Base-by-base conservation (phyloP, 1,140 invertebrate genomes). In the Sarcophaga peregrina region DNA sequence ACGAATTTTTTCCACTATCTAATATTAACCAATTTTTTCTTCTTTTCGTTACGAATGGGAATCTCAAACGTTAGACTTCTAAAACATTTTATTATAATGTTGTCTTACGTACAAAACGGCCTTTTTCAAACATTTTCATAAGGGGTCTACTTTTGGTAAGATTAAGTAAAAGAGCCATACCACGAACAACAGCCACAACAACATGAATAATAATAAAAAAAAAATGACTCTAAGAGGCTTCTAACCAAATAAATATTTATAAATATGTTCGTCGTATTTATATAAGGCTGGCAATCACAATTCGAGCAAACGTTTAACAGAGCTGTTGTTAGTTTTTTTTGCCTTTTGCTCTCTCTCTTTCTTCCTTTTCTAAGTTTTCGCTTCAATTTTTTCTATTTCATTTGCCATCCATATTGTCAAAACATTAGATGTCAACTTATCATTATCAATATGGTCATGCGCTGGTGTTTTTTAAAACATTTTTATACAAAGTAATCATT, bases 281-380 rank as follows among this genome's bases (percentile, higher is more conserved):
- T 78, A 78, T 78, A 78, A 50, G 75, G 75, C 15, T 50, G 50
- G 85, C 86, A 89, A 89, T 89, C 88, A 89, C 88, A 89, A 89
- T 84, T 89, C 88, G 88, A 89, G 88, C 88, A 83, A 82, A 82
- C 73, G 68, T 83, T 83, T 83, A 83, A 80, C n/a, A 78, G 75
- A 78, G 47, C 75, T 78, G 47, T 78, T 78, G n/a, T 20, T 37
- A 37, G 25, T 48, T 76, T 76, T 48, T 17, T n/a, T n/a, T 45
- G 45, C 6, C 73, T 45, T n/a, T n/a, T n/a, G n/a, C 13, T 37
- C 25, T 4, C 25, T 37, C 25, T 37, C 25, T 37, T 1, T 37
- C 25, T 37, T 37, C 25, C 25, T 37, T 37, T 48, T 25, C 8
- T 47, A 76, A 48, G n/a, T 9, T 25, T 52, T 68, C 5, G 17